Conservation (phyloP, 2,797 vertebrate species). For the Sarcoramphus papa region DNA sequence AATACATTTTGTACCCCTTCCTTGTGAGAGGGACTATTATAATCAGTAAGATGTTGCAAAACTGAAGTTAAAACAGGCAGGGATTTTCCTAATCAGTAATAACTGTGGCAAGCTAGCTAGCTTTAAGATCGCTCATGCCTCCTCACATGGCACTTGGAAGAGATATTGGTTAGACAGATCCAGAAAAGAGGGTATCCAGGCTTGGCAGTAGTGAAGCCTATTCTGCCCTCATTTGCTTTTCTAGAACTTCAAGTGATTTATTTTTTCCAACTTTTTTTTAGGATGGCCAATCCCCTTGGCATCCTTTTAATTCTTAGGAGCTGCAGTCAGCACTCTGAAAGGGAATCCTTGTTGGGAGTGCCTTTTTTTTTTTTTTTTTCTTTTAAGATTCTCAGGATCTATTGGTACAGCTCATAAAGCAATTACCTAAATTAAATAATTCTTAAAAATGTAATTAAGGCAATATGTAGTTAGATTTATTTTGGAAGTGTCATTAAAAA, state of each 20-base stretch:
- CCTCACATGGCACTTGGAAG: neutral
- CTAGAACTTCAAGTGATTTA: neutral
- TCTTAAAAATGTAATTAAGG: conserved; percentile 3
- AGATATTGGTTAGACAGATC: neutral
- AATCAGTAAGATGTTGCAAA: neutral
- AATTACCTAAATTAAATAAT: conserved; percentile 10
- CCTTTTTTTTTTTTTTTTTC: no score
- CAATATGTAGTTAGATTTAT: neutral
- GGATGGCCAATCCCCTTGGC: neutral
- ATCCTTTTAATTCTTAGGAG: neutral
- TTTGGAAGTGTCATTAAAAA: conserved; percentile 14
- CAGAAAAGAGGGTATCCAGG: neutral
- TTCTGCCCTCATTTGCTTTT: neutral
- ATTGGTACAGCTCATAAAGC: neutral
- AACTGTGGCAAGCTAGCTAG: neutral
- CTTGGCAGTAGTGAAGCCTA: neutral
- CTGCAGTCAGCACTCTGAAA: neutral
- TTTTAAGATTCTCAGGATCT: neutral
- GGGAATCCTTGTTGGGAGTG: neutral
- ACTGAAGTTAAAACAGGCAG: neutral
- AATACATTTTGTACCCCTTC: neutral
- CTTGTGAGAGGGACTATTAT: neutral
- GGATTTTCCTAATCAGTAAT: neutral
- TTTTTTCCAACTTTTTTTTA: neutral
- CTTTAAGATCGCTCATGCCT: neutral